Percentiles rank a stretch among this genome's conserved stretches.
These are phyloP conservation scores for Latrodectus elegans DNA, from an alignment of 2,888 invertebrate species.

Conservation along the genomic window DNA sequence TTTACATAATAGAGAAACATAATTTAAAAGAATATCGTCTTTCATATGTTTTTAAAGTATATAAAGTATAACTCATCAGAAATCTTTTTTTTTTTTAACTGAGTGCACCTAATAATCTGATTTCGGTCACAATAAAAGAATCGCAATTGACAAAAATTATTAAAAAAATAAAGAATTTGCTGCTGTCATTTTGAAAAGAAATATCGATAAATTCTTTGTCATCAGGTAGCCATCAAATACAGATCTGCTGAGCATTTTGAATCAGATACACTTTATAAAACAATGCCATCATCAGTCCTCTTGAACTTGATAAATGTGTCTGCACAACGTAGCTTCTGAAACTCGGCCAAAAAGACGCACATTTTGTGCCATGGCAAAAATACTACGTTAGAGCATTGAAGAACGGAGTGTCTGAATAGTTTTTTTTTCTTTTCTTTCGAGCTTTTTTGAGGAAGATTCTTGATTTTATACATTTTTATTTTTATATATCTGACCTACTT, in stretches of 20 bases:
- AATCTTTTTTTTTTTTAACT: too few species aligned
- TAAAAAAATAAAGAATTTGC: too few species aligned
- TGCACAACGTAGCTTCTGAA: constrained; percentile 40
- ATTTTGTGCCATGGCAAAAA: constrained; percentile 12
- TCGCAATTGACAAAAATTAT: too few species aligned
- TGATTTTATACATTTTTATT: constrained; percentile 4
- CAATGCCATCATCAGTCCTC: constrained; percentile 22
- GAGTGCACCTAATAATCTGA: too few species aligned
- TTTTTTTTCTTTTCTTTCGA: constrained; percentile 41
- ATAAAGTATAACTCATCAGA: too few species aligned
- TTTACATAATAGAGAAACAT: too few species aligned
- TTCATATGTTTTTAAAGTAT: too few species aligned
- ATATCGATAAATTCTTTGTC: background rate
- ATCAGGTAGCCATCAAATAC: constrained; percentile 39
- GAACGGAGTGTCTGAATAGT: constrained; percentile 22
- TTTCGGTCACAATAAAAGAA: too few species aligned
- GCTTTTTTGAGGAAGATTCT: constrained; percentile 25
- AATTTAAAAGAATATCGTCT: too few species aligned
- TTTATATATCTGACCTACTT: constrained; percentile 62
- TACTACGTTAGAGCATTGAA: constrained; percentile 7
- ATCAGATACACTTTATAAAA: constrained; percentile 24
- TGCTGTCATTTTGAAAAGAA: background rate
- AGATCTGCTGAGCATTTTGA: constrained; percentile 8
- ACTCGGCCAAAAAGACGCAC: constrained; percentile 45
- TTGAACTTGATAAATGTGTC: constrained; percentile 45